Conservation (phyloP, 1,140 invertebrate species). For the Aphis gossypii region DNA sequence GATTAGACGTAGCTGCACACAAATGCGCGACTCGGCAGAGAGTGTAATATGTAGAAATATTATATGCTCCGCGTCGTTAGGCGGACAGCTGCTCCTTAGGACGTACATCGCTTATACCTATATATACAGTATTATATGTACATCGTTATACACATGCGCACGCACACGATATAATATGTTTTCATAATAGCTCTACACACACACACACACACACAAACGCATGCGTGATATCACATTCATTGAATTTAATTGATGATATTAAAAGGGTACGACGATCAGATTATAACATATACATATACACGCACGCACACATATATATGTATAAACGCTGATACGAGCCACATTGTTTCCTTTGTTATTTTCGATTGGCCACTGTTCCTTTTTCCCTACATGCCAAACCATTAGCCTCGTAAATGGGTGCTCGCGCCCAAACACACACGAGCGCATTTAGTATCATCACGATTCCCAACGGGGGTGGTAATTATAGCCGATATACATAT, state of each 20-base stretch:
- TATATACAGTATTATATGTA: too few relatives aligned
- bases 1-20: background rate
- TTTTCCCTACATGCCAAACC: background rate
- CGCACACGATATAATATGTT: background rate
- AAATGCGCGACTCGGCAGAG: background rate
- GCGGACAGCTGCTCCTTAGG: background rate
- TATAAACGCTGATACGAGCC: background rate
- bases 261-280: constrained; percentile 19
- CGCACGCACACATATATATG: too few relatives aligned
- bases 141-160: background rate
- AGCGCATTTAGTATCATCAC: background rate
- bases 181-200: background rate
- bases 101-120: background rate
- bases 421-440: background rate
- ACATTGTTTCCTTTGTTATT: constrained; percentile 2
- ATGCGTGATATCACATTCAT: background rate
- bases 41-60: background rate
- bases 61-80: background rate
- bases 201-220: background rate
- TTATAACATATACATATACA: background rate
- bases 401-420: background rate
- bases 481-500: background rate
- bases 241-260: constrained; percentile 27
- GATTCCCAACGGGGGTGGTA: background rate
- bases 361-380: constrained; percentile 1